Conservation (phyloP, 2,888 invertebrate genomes). For the Arge pagana region DNA sequence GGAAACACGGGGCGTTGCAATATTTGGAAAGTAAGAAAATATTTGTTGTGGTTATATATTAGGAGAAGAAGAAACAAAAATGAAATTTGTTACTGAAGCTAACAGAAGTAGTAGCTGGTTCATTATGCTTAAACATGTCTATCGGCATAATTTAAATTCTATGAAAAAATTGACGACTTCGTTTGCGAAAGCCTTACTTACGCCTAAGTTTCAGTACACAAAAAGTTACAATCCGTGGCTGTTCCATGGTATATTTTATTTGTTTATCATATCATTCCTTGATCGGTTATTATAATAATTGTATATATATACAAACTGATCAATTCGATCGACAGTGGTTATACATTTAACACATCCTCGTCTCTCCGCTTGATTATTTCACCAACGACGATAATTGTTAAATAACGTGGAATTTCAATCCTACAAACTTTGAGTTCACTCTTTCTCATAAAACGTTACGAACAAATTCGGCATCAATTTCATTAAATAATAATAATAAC, state of each 20-base stretch:
- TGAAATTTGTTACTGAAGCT: conserved; percentile 9
- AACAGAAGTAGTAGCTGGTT: conserved; percentile 8
- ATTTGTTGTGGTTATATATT: too few species aligned
- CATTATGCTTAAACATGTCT: conserved; percentile 14
- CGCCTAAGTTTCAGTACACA: conserved; percentile 11
- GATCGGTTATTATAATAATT: conserved; percentile 40
- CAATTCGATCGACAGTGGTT: conserved; percentile 42
- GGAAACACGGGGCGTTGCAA: conserved; percentile 9
- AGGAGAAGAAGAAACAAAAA: too few species aligned
- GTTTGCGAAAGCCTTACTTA: neutral
- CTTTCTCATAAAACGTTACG: neutral
- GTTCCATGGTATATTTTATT: conserved; percentile 19
- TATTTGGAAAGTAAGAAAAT: conserved; percentile 3
- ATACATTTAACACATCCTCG: conserved; percentile 35
- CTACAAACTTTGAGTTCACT: conserved; percentile 7
- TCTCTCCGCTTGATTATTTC: conserved; percentile 8
- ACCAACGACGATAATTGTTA: conserved; percentile 9
- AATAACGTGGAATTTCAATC: neutral
- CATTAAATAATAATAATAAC: too few species aligned
- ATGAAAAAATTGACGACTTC: conserved; percentile 11
- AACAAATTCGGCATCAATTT: neutral
- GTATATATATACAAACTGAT: conserved; percentile 48
- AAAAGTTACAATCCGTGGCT: conserved; percentile 19
- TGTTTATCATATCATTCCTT: conserved; percentile 20
- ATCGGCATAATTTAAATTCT: conserved; percentile 13